A percentile compares a stretch with the other conserved stretches of the same genome.
Evolutionary conservation across 2,797 vertebrate genomes (phyloP).

Genomic region (Vultur gryphus): DNA sequence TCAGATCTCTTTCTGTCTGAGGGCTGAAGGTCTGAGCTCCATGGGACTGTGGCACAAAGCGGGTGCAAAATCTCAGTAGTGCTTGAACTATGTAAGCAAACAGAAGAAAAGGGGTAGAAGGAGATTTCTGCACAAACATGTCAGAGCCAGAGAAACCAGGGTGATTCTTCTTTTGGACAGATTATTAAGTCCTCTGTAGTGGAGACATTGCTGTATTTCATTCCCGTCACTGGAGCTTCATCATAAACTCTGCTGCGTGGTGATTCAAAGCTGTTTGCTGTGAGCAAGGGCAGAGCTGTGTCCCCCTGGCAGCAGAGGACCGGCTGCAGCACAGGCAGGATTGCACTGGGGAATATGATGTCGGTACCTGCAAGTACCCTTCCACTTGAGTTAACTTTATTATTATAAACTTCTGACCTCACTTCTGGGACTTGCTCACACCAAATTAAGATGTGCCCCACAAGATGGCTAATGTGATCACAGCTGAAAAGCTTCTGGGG

Average conservation of each 20-base stretch:
- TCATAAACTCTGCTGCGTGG: not conserved
- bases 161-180: not conserved
- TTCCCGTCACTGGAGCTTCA: not conserved
- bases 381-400: not conserved
- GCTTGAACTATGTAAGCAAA: not conserved
- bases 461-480: not conserved
- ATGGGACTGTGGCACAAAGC: not conserved
- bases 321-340: not conserved
- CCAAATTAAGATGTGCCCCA: not conserved
- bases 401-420: not conserved
- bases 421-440: not conserved
- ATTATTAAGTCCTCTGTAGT: not conserved
- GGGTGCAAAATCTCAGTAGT: not conserved
- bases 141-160: not conserved
- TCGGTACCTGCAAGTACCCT: not conserved
- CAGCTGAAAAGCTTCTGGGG: not conserved
- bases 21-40: not conserved
- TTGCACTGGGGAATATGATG: not conserved
- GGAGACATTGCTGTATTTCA: not conserved
- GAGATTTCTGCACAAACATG: accelerated
- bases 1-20: not conserved
- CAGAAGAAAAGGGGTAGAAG: not conserved
- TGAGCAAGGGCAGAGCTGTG: not conserved
- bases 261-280: not conserved
- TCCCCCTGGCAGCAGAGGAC: not conserved